phyloP scores from a whole-genome alignment of 1,140 invertebrate species.

The Globodera rostochiensis region DNA sequence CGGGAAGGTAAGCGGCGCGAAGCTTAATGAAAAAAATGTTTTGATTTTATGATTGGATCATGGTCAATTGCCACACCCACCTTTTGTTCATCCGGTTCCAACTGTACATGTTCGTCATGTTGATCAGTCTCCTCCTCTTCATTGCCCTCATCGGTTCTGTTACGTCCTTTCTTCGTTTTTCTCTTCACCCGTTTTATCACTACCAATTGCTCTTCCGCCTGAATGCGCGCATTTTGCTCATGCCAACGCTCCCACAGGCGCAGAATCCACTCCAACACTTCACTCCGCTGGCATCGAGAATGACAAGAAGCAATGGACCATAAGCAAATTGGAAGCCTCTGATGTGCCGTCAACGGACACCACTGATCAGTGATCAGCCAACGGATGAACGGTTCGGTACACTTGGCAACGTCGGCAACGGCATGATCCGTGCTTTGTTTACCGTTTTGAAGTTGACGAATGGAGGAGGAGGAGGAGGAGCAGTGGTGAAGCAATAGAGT shows the following conservation, averaged over 20 bases:
- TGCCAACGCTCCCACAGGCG: conserved; percentile 22
- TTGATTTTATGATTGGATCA: too few relatives aligned
- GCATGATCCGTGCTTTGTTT: background rate
- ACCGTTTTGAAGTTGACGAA: background rate
- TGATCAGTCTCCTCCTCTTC: background rate
- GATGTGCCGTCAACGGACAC: background rate
- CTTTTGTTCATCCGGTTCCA: background rate
- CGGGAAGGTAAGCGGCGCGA: background rate
- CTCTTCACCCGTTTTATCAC: background rate
- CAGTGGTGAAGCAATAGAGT: background rate
- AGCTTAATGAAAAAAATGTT: background rate
- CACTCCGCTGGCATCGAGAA: background rate
- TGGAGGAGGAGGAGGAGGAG: background rate
- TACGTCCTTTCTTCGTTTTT: background rate
- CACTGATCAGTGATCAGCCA: conserved; percentile 5
- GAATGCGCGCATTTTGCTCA: conserved; percentile 17
- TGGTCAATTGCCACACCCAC: background rate
- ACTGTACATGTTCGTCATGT: background rate
- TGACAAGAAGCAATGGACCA: background rate
- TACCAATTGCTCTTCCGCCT: conserved; percentile 17
- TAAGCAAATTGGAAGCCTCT: background rate
- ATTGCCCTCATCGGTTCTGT: background rate
- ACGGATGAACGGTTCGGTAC: background rate
- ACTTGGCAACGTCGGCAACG: too few relatives aligned
- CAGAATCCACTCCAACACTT: conserved; percentile 17